phyloP scores from a whole-genome alignment of 2,888 invertebrate species.

The Mythimna loreyi region DNA sequence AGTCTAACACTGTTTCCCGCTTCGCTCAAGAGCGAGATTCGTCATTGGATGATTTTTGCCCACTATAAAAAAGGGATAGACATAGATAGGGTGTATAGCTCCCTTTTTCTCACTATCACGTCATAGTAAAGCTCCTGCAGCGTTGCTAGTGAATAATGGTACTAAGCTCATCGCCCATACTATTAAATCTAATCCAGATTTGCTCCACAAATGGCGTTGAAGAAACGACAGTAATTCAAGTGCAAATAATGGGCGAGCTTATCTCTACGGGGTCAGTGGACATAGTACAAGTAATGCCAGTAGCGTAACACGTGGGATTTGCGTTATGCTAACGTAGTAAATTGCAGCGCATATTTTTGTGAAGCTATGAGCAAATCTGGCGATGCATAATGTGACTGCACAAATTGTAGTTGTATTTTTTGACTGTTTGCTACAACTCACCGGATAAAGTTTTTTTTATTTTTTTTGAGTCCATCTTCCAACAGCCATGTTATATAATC shows the following conservation, averaged over 20 bases:
- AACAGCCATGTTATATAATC: too few relatives aligned
- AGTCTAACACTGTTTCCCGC: too few relatives aligned
- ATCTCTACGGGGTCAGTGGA: constrained; percentile 68
- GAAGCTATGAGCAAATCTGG: not conserved
- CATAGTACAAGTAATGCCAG: constrained; percentile 63
- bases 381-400: not conserved
- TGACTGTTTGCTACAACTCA: not conserved
- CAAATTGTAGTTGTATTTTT: not conserved
- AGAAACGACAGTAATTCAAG: constrained; percentile 78
- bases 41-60: too few relatives aligned
- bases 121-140: too few relatives aligned
- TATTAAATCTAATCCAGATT: not conserved
- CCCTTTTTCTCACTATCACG: too few relatives aligned
- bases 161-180: not conserved
- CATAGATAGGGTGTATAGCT: too few relatives aligned
- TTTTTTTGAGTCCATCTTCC: not conserved
- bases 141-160: not conserved
- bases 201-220: constrained; percentile 72
- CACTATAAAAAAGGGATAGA: too few relatives aligned
- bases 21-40: too few relatives aligned
- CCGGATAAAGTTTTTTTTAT: not conserved
- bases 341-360: not conserved
- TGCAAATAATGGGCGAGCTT: constrained; percentile 79
- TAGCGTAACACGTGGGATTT: constrained; percentile 43
- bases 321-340: constrained; percentile 36